These are phyloP conservation scores for Monochamus saltuarius DNA, from an alignment of 1,140 invertebrate genomes.

Conservation along the genomic window DNA sequence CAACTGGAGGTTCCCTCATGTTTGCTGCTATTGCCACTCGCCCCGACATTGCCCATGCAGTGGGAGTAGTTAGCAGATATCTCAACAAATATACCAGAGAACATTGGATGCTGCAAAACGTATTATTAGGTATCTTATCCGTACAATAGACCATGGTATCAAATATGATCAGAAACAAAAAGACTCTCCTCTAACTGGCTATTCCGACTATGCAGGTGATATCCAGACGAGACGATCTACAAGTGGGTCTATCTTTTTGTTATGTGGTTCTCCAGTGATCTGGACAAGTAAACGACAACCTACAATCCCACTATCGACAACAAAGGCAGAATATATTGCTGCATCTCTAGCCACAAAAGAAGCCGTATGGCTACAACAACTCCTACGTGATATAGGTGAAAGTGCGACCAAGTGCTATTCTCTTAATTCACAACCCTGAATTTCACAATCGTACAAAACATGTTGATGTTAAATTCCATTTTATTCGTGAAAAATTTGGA, in stretches of 20 bases:
- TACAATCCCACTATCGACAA: too few relatives aligned
- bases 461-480: not conserved
- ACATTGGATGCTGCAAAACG: conserved; percentile 18
- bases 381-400: too few relatives aligned
- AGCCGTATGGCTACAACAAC: too few relatives aligned
- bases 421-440: not conserved
- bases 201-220: conserved; percentile 1
- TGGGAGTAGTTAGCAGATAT: conserved; percentile 7
- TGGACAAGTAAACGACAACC: too few relatives aligned
- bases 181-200: not conserved
- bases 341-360: too few relatives aligned
- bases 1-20: conserved; percentile 6
- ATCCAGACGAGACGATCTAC: conserved; percentile 1
- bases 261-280: not conserved
- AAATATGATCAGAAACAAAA: not conserved
- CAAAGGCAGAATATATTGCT: too few relatives aligned
- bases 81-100: not conserved
- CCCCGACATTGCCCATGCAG: conserved; percentile 9
- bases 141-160: too few relatives aligned
- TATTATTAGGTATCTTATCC: not conserved
- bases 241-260: not conserved
- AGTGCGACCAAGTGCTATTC: too few relatives aligned
- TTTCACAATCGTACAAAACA: conserved; percentile 2
- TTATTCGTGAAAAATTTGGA: not conserved
- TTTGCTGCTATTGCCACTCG: conserved; percentile 1